Conservation (phyloP, 1,140 invertebrate genomes). For the Antheraea mylitta region DNA sequence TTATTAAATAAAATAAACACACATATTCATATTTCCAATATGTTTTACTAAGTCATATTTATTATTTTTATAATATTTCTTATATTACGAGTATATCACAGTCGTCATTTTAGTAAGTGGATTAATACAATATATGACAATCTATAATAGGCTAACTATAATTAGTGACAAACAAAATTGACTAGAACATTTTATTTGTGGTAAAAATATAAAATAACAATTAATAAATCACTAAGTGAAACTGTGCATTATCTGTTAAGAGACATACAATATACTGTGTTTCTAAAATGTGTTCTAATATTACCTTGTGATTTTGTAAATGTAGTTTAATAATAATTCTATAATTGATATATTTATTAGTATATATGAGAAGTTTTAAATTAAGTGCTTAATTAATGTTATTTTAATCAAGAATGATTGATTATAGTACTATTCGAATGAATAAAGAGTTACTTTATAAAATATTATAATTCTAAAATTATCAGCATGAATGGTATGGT, state of each 20-base stretch:
- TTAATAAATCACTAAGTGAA: slow-evolving; percentile 1
- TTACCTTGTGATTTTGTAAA: not conserved
- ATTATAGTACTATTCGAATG: not conserved
- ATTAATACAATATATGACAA: slow-evolving; percentile 33
- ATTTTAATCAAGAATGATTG: not conserved
- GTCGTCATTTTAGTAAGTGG: slow-evolving; percentile 74
- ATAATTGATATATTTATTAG: not conserved
- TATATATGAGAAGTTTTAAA: slow-evolving; percentile 4
- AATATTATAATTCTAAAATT: slow-evolving; percentile 1
- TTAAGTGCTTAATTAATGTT: slow-evolving; percentile 2
- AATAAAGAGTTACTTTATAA: slow-evolving; percentile 1
- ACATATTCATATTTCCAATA: slow-evolving; percentile 8
- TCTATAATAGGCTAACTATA: not conserved
- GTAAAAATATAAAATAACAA: not conserved
- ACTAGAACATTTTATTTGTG: slow-evolving; percentile 15
- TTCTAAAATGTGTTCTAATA: slow-evolving; percentile 3
- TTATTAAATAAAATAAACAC: not conserved
- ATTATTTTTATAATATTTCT: slow-evolving; percentile 57
- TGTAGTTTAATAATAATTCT: not conserved
- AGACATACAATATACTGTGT: slow-evolving; percentile 4
- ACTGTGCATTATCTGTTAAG: slow-evolving; percentile 8
- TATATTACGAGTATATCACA: slow-evolving; percentile 74
- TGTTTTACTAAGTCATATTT: slow-evolving; percentile 62
- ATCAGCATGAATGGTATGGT: not conserved
- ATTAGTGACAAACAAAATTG: slow-evolving; percentile 21